These are phyloP conservation scores for Champsocephalus gunnari DNA, from an alignment of 2,797 vertebrate species.

Conservation along the genomic window DNA sequence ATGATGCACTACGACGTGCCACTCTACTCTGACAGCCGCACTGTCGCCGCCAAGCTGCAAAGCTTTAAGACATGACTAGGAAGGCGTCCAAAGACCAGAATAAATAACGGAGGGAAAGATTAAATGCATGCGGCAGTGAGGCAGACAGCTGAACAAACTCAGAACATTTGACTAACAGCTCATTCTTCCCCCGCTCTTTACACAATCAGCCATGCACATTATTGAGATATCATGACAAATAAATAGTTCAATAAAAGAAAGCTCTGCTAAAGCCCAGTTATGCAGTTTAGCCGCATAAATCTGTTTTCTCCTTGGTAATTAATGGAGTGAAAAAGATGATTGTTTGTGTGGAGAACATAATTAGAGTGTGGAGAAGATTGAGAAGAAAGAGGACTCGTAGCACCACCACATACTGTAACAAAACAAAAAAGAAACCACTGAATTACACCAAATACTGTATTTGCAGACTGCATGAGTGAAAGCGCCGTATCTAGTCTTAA, in stretches of 20 bases:
- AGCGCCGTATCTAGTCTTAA: too few relatives aligned
- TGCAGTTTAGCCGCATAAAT: constrained; percentile 72
- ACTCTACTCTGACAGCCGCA: constrained; percentile 60
- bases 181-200: constrained; percentile 69
- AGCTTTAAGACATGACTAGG: constrained; percentile 80
- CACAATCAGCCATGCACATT: constrained; percentile 83
- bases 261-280: constrained; percentile 72
- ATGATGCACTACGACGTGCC: constrained; percentile 59
- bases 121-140: constrained; percentile 75
- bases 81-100: constrained; percentile 80
- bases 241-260: constrained; percentile 78
- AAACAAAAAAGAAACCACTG: too few relatives aligned
- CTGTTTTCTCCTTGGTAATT: constrained; percentile 52
- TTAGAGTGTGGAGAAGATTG: constrained; percentile 62
- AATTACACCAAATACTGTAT: too few relatives aligned
- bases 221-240: constrained; percentile 83
- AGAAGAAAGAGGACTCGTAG: constrained; percentile 67
- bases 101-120: constrained; percentile 81
- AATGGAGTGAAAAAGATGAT: constrained; percentile 50
- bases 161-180: constrained; percentile 79
- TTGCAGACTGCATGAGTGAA: too few relatives aligned
- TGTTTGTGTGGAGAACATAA: constrained; percentile 65
- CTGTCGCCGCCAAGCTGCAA: constrained; percentile 71
- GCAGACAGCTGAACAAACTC: constrained; percentile 85
- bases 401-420: constrained; percentile 25